phyloP scores from a whole-genome alignment of 2,888 invertebrate species.

The Drosophila maculinotata region DNA sequence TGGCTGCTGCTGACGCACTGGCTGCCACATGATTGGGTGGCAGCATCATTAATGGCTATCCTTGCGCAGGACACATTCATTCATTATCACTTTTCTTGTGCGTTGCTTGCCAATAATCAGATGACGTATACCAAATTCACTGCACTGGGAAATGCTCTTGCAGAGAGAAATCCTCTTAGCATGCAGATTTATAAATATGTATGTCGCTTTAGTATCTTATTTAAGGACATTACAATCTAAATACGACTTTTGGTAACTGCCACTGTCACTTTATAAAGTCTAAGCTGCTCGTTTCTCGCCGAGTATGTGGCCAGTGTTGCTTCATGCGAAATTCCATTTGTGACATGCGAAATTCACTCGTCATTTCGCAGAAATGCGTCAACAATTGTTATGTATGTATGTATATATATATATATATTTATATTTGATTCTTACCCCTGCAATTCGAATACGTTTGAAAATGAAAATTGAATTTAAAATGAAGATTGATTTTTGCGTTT shows the following conservation, averaged over 20 bases:
- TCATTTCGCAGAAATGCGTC: conserved; percentile 11
- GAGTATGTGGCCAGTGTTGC: background rate
- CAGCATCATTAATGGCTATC: conserved; percentile 34
- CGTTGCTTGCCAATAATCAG: conserved; percentile 46
- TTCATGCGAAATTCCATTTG: background rate
- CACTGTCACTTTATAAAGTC: background rate
- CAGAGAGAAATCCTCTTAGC: background rate
- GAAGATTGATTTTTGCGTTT: conserved; percentile 74
- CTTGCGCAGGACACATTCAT: conserved; percentile 16
- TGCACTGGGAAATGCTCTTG: conserved; percentile 1
- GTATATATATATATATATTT: background rate
- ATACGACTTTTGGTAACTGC: background rate
- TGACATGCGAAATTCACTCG: background rate
- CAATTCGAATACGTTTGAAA: conserved; percentile 43
- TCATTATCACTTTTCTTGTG: conserved; percentile 24
- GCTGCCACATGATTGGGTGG: conserved; percentile 3
- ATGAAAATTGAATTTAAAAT: conserved; percentile 77
- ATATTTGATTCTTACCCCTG: conserved; percentile 22
- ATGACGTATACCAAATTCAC: conserved; percentile 4
- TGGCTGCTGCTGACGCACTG: background rate
- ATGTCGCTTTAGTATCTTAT: background rate
- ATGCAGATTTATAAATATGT: background rate
- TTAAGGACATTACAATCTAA: conserved; percentile 4
- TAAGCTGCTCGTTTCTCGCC: conserved; percentile 12
- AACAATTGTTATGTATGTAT: conserved; percentile 4